These are phyloP conservation scores for Nasonia vitripennis DNA, from an alignment of 1,140 invertebrate species.

Conservation along the genomic window DNA sequence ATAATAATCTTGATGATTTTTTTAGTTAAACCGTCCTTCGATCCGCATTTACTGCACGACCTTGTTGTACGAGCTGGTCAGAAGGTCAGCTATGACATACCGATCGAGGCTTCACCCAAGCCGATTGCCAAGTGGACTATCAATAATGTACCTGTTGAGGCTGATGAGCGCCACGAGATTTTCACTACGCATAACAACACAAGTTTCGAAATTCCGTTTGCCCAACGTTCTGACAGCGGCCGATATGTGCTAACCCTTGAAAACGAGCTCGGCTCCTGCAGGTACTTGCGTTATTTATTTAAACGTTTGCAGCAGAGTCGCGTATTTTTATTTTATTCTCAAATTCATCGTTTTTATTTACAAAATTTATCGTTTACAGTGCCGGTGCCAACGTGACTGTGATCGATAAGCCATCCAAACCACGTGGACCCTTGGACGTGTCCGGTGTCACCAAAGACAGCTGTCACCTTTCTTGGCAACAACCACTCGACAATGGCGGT, in stretches of 20 bases:
- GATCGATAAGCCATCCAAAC: conserved; percentile 90
- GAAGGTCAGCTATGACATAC: conserved; percentile 90
- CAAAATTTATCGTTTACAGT: conserved; percentile 66
- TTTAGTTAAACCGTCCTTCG: conserved; percentile 88
- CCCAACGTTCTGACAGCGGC: conserved; percentile 87
- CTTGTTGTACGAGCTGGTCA: conserved; percentile 93
- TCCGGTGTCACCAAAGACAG: conserved; percentile 92
- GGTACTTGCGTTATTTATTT: conserved; percentile 54
- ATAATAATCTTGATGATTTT: conserved; percentile 38
- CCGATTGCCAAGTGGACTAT: conserved; percentile 92
- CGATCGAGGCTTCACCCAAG: conserved; percentile 89
- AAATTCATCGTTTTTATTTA: conserved; percentile 23
- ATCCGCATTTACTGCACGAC: conserved; percentile 88
- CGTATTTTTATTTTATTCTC: background rate
- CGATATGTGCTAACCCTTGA: conserved; percentile 89
- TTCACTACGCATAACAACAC: conserved; percentile 84
- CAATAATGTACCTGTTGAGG: conserved; percentile 85
- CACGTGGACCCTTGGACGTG: conserved; percentile 90
- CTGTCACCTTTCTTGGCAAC: conserved; percentile 88
- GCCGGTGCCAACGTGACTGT: conserved; percentile 92
- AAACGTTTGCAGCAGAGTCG: too few relatives aligned
- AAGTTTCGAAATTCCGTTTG: conserved; percentile 90
- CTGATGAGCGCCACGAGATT: conserved; percentile 73
- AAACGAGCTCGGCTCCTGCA: conserved; percentile 88
- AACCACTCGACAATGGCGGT: conserved; percentile 92